Conservation (phyloP, 2,888 invertebrate genomes). For the Helicoverpa assulta region DNA sequence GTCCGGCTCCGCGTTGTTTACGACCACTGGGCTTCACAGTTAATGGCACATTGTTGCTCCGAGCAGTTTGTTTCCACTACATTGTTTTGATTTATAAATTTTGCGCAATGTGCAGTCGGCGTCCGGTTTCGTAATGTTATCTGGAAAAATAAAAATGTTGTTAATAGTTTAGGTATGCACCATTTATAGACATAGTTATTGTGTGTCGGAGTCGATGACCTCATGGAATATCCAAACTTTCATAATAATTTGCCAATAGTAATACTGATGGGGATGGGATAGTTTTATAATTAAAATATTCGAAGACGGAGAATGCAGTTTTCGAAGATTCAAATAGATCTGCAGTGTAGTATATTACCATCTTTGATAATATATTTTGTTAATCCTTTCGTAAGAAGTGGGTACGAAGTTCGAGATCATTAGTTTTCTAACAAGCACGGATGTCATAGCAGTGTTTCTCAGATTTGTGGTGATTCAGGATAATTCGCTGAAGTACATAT, state of each 20-base stretch:
- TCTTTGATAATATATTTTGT: no score
- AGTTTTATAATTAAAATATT: background rate
- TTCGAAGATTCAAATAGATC: no score
- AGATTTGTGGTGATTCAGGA: background rate
- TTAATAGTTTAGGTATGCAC: background rate
- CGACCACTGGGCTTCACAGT: constrained; percentile 21
- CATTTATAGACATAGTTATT: background rate
- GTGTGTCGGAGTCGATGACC: constrained; percentile 8
- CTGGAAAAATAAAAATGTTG: constrained; percentile 32
- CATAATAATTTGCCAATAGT: background rate
- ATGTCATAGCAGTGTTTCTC: background rate
- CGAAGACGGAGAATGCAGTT: no score
- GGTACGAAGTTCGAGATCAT: background rate
- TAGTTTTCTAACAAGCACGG: background rate
- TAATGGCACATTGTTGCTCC: constrained; percentile 43
- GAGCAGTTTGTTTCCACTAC: constrained; percentile 23
- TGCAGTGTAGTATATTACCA: no score
- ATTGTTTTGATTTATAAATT: constrained; percentile 38
- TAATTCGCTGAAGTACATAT: background rate
- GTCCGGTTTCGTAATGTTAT: constrained; percentile 30
- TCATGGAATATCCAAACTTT: background rate
- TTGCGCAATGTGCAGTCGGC: constrained; percentile 21
- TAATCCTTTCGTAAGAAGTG: background rate
- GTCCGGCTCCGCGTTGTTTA: constrained; percentile 19
- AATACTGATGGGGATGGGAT: background rate